Conservation (phyloP, 2,797 vertebrate genomes). For the Danio tinwini region DNA sequence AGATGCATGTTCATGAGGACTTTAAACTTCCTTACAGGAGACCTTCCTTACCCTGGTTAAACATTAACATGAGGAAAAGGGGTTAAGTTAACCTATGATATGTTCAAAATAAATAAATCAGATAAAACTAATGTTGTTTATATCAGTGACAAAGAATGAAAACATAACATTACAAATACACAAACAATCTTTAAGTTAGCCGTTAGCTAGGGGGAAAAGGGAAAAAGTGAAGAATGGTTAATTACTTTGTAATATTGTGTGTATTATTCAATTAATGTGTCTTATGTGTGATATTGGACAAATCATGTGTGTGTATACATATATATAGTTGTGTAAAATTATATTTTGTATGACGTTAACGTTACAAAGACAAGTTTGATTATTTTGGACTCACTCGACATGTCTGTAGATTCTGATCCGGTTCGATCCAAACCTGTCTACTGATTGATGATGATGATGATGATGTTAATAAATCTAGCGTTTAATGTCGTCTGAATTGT, state of each 20-base stretch:
- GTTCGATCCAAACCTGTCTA: neutral
- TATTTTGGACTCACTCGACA: slow-evolving; percentile 19
- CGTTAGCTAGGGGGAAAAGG: neutral
- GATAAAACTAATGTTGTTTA: no score
- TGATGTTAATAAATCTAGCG: neutral
- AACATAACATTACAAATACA: neutral
- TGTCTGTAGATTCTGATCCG: slow-evolving; percentile 6
- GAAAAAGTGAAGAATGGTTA: no score
- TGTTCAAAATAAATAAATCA: no score
- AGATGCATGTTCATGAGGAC: neutral
- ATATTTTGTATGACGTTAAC: neutral
- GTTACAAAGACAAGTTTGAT: neutral
- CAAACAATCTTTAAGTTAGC: neutral
- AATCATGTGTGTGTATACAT: neutral
- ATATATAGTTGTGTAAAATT: neutral
- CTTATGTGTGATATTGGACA: neutral
- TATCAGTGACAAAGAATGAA: neutral
- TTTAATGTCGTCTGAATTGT: neutral
- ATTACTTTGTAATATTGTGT: neutral
- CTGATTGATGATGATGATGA: neutral
- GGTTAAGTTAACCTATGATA: neutral
- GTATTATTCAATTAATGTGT: neutral
- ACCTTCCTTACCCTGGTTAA: slow-evolving; percentile 17
- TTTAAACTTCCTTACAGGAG: neutral
- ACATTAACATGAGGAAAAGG: neutral